Evolutionary conservation across 2,888 invertebrate genomes (phyloP).

Genomic region (Polyommatus icarus): DNA sequence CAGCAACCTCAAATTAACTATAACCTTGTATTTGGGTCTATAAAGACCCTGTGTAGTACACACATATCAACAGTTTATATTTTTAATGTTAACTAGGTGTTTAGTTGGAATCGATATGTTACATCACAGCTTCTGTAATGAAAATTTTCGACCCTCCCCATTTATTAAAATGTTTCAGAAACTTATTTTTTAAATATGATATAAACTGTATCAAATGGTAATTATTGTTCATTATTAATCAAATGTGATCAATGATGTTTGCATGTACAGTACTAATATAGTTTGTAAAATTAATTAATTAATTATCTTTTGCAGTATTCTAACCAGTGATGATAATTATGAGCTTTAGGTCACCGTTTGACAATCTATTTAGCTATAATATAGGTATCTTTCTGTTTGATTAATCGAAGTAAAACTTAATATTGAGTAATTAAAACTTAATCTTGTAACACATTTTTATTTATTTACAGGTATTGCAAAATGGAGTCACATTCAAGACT

Average conservation of each 20-base stretch:
- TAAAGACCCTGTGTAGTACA: too few relatives aligned
- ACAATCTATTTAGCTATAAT: not conserved
- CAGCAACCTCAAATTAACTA: too few relatives aligned
- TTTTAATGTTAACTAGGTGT: too few relatives aligned
- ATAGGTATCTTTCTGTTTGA: not conserved
- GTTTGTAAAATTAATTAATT: not conserved
- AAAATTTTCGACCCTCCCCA: not conserved
- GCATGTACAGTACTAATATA: not conserved
- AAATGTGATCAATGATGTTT: not conserved
- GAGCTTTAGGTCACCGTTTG: not conserved
- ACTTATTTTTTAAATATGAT: not conserved
- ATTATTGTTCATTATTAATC: constrained; percentile 2
- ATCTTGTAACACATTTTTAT: not conserved
- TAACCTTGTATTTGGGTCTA: too few relatives aligned
- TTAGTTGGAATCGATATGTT: too few relatives aligned
- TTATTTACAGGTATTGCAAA: constrained; percentile 30
- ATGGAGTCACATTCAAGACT: constrained; percentile 30
- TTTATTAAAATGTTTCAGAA: constrained; percentile 23
- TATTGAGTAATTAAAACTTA: too few relatives aligned
- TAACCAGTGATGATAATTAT: not conserved
- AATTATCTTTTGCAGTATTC: not conserved
- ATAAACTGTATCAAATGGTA: constrained; percentile 9
- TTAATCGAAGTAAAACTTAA: not conserved
- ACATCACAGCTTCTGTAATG: too few relatives aligned
- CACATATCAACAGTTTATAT: too few relatives aligned